These are phyloP conservation scores for Troides oblongomaculatus DNA, from an alignment of 2,888 invertebrate species.

Conservation along the genomic window DNA sequence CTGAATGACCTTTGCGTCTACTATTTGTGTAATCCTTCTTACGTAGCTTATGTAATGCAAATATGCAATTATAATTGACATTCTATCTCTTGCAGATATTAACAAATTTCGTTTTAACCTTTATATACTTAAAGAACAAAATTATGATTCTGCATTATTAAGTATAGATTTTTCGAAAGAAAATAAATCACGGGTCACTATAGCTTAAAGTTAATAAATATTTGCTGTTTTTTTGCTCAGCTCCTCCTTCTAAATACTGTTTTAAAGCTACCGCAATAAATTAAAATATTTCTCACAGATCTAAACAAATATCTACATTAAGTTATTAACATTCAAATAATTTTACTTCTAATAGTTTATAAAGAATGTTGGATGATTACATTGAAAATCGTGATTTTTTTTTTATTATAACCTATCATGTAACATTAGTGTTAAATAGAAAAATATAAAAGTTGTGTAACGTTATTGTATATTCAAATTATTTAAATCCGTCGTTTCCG, in stretches of 20 bases:
- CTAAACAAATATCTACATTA: too few species aligned
- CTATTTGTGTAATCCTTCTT: constrained; percentile 21
- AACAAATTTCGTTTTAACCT: neutral
- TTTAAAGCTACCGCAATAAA: too few species aligned
- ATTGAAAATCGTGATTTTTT: neutral
- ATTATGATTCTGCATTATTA: neutral
- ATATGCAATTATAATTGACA: constrained; percentile 7
- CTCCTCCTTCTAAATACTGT: too few species aligned
- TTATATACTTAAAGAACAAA: neutral
- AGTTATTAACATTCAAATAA: too few species aligned
- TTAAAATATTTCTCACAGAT: too few species aligned
- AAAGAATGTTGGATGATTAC: too few species aligned
- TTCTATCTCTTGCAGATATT: constrained; percentile 3
- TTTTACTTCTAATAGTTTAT: too few species aligned
- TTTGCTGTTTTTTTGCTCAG: neutral
- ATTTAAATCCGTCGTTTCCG: constrained; percentile 28
- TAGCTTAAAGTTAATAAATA: neutral
- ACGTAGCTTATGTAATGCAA: constrained; percentile 13
- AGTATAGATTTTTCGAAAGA: neutral
- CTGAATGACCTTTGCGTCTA: constrained; percentile 20
- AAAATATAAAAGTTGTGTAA: constrained; percentile 12
- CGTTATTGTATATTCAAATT: constrained; percentile 23
- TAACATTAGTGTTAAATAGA: neutral
- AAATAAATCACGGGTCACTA: neutral
- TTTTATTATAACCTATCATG: neutral